A percentile compares a stretch with the other conserved stretches of the same genome.
phyloP scores from a whole-genome alignment of 2,888 invertebrate genomes.

The Melinaea menophilus region DNA sequence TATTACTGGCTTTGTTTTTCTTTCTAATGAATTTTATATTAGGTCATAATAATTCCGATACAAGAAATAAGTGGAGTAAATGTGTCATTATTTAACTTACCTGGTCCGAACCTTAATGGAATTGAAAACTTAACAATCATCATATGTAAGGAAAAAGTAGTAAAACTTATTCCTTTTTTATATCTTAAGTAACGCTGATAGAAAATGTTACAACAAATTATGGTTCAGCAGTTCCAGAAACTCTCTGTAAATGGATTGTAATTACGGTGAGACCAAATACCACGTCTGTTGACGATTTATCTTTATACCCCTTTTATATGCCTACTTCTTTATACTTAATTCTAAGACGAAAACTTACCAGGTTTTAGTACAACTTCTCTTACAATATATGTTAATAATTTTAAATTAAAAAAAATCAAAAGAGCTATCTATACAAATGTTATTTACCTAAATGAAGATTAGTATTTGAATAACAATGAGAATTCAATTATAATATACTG shows the following conservation, averaged over 20 bases:
- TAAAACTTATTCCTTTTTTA: background rate
- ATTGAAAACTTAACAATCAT: no score
- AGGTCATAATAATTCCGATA: no score
- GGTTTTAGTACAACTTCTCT: background rate
- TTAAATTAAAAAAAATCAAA: no score
- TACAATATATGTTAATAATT: background rate
- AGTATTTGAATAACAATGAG: no score
- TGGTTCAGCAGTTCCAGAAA: background rate
- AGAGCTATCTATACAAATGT: no score
- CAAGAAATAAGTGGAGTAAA: no score
- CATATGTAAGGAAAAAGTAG: background rate
- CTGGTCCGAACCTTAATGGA: no score
- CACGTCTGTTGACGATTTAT: background rate
- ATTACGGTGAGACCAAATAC: background rate
- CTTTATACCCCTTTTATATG: background rate
- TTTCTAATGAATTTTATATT: no score
- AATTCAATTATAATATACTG: no score
- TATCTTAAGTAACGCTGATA: background rate
- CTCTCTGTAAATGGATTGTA: background rate
- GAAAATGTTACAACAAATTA: slow-evolving; percentile 3
- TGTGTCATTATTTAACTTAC: no score
- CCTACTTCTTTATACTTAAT: background rate
- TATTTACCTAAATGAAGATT: no score
- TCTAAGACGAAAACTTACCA: background rate
- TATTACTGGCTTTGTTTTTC: no score